phyloP scores from a whole-genome alignment of 1,140 invertebrate genomes.

The Panagrolaimus sp. region DNA sequence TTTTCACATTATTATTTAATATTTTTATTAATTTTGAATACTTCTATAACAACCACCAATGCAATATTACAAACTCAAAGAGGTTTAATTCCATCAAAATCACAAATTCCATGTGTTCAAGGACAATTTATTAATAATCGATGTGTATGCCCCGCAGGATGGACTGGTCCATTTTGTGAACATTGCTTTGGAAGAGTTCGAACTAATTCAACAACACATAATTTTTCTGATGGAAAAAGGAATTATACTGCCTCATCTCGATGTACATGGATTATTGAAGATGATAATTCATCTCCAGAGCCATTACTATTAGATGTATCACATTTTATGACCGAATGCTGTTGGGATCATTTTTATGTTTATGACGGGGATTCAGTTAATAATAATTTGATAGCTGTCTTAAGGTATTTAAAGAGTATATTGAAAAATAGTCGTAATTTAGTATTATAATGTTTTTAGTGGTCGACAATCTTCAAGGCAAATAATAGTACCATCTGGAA shows the following conservation, averaged over 20 bases:
- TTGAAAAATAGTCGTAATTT: background rate
- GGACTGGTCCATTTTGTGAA: constrained; percentile 54
- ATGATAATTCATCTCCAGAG: constrained; percentile 9
- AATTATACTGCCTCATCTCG: constrained; percentile 47
- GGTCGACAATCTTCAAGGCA: constrained; percentile 25
- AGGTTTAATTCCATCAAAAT: background rate
- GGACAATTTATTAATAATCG: background rate
- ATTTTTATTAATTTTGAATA: background rate
- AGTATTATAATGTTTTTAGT: constrained; percentile 23
- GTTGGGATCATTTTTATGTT: constrained; percentile 57
- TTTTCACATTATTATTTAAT: too few species aligned
- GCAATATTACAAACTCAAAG: constrained; percentile 7
- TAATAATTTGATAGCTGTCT: constrained; percentile 48
- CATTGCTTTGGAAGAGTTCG: constrained; percentile 47
- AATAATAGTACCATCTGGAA: constrained; percentile 38
- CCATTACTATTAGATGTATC: constrained; percentile 41
- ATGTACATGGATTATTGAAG: constrained; percentile 55
- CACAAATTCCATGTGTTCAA: background rate
- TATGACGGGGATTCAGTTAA: constrained; percentile 56
- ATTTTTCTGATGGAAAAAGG: constrained; percentile 43
- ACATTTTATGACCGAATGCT: constrained; percentile 56
- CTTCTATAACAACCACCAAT: background rate
- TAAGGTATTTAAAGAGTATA: constrained; percentile 37
- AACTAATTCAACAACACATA: constrained; percentile 26
- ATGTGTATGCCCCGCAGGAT: constrained; percentile 41